Base-by-base conservation (phyloP, 2,113 vertebrate genomes). In the Thryonomys swinderianus region DNA sequence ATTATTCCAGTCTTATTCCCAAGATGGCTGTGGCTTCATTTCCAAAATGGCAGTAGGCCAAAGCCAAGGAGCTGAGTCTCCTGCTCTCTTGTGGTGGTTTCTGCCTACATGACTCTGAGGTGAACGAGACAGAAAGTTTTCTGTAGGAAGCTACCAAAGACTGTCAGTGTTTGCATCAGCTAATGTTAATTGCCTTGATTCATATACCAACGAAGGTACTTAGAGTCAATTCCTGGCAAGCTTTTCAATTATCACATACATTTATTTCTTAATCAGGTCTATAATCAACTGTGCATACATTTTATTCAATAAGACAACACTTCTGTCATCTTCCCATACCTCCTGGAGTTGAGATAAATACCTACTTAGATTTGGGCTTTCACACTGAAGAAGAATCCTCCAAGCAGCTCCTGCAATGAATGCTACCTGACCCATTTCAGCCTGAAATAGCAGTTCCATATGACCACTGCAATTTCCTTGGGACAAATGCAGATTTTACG, bases 1-100 rank as follows among this genome's bases (percentile, higher is more conserved):
- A n/a, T n/a, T n/a, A n/a, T n/a, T n/a, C n/a, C n/a, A n/a, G n/a
- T n/a, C 48, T 51, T 51, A 51, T 51, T 51, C 48, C 48, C 48
- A 51, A 51, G 48, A 10, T 51, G 48, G 48, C 48, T 51, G 10
- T 51, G 10, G 6, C 10, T 10, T 51, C 0, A 0, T 42, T 14
- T 37, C 34, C 20, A 87, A 84, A 34, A 53, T 53, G 42, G 71
- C 6, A 0, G 59, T 25, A 61, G 2, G 27, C 18, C 37, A 34
- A 17, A 18, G 16, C 18, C 23, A 37, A 85, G 37, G 34, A 55
- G 20, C 67, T 14, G 3, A 7, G n/a, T 5, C 32, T 79, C 37
- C 14, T 0, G 2, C 2, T 48, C 53, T 59, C 16, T 5, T 1
- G 23, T 1, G 0, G 3, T 16, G 14, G 21, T 23, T 64, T 1